phyloP scores from a whole-genome alignment of 2,888 invertebrate species.

The Apotomis capreana region DNA sequence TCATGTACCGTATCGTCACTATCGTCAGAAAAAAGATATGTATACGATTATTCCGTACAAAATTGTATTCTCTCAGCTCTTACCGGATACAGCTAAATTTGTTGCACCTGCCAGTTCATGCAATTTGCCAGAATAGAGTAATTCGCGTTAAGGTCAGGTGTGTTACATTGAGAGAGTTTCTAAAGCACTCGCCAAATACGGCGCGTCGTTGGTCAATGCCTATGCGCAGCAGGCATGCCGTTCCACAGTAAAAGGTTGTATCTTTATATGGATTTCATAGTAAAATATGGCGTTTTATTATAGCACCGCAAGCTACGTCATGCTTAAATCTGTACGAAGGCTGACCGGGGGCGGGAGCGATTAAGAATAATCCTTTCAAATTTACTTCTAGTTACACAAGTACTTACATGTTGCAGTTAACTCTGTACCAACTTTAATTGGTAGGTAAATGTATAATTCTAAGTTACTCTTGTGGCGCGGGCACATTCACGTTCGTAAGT shows the following conservation, averaged over 20 bases:
- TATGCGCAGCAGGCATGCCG: constrained; percentile 35
- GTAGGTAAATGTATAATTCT: too few relatives aligned
- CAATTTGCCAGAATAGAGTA: constrained; percentile 58
- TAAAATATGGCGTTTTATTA: too few relatives aligned
- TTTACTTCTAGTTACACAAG: constrained; percentile 52
- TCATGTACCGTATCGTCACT: too few relatives aligned
- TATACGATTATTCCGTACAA: too few relatives aligned
- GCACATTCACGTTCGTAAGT: too few relatives aligned
- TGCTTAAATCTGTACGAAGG: constrained; percentile 77
- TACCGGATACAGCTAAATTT: too few relatives aligned
- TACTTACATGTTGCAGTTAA: background rate
- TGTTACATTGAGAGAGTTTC: constrained; percentile 62
- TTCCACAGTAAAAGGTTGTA: too few relatives aligned
- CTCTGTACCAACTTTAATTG: too few relatives aligned
- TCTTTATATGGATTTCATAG: too few relatives aligned
- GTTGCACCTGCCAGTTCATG: constrained; percentile 41
- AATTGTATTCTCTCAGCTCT: too few relatives aligned
- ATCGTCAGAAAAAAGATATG: too few relatives aligned
- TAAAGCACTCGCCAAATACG: constrained; percentile 75
- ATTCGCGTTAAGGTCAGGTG: constrained; percentile 58
- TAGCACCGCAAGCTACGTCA: constrained; percentile 60
- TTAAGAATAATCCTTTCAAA: constrained; percentile 78
- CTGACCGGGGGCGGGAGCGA: constrained; percentile 75
- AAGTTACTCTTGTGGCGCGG: too few relatives aligned
- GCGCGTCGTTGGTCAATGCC: constrained; percentile 67